These are phyloP conservation scores for Montipora cactus DNA, from an alignment of 64 coral and sea anemone species.

Conservation along the genomic window DNA sequence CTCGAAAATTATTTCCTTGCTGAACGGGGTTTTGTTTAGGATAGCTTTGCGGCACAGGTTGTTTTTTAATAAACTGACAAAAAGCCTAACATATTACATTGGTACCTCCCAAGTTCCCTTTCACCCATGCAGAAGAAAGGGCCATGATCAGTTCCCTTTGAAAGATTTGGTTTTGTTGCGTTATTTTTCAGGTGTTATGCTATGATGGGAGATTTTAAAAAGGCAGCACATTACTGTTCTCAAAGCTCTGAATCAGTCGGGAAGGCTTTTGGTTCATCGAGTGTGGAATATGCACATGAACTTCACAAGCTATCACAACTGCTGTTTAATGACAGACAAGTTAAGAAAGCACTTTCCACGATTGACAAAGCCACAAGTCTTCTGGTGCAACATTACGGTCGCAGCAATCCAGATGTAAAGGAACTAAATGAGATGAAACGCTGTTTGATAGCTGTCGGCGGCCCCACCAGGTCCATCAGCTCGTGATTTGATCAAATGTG, in stretches of 20 bases:
- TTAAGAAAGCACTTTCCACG: constrained; percentile 84
- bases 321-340: constrained; percentile 86
- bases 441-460: constrained; percentile 61
- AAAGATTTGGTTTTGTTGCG: background rate
- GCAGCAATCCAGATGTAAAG: constrained; percentile 85
- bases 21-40: too few relatives aligned
- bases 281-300: constrained; percentile 92
- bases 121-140: background rate
- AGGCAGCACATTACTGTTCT: constrained; percentile 83
- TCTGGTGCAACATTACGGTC: constrained; percentile 76
- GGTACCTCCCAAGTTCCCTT: background rate
- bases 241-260: constrained; percentile 87
- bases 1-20: too few relatives aligned
- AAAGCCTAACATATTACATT: too few relatives aligned
- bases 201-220: constrained; percentile 92
- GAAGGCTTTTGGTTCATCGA: constrained; percentile 87
- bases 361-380: constrained; percentile 81
- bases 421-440: constrained; percentile 91
- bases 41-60: too few relatives aligned
- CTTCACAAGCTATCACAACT: constrained; percentile 90
- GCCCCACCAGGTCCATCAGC: background rate
- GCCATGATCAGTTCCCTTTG: too few relatives aligned
- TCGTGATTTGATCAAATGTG: background rate
- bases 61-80: too few relatives aligned
- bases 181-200: constrained; percentile 76